Base-by-base conservation (phyloP, 2,113 vertebrate species). In the Origma solitaria region DNA sequence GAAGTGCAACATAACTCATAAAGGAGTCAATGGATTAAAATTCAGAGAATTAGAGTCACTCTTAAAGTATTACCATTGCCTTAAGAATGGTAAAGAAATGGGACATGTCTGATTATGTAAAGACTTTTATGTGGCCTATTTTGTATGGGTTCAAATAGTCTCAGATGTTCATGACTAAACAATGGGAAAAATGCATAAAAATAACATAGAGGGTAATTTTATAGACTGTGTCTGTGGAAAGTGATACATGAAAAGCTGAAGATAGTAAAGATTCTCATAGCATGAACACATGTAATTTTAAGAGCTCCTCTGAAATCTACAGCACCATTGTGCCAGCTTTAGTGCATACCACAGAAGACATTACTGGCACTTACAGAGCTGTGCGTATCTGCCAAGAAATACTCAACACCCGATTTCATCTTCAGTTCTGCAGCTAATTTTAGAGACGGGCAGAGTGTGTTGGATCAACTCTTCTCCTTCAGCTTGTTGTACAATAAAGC, bases 261-360 rank as follows among this genome's bases (percentile, higher is more conserved):
- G 85, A 76, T 66, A 79, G 51, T 75, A 28, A 82, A 87, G 82
- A 86, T 75, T 47, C 65, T 92, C 31, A 1, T 31, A 73, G 64
- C 56, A 54, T 57, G 66, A 88, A 49, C 57, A 82, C 47, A 4
- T 64, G 56, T 24, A 37, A 44, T 90, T 89, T 79, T 66, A 95
- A 96, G 94, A 89, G 83, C 68, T 80, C 25, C 89, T 86, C 71
- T 50, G 68, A 95, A 87, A 84, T 45, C 53, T 56, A 17, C 81
- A 80, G 19, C 40, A 50, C 66, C 88, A 49, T 71, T 30, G 8
- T 33, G 51, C 96, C 96, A 96, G 58, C 78, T 88, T 92, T 54
- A 56, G 76, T 47, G 79, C 92, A 82, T 94, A 76, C 93, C 93
- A 38, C 31, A 51, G 87, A 94, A 87, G 92, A 82, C 49, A 22